phyloP scores from a whole-genome alignment of 2,888 invertebrate species.

The Carabus problematicus region DNA sequence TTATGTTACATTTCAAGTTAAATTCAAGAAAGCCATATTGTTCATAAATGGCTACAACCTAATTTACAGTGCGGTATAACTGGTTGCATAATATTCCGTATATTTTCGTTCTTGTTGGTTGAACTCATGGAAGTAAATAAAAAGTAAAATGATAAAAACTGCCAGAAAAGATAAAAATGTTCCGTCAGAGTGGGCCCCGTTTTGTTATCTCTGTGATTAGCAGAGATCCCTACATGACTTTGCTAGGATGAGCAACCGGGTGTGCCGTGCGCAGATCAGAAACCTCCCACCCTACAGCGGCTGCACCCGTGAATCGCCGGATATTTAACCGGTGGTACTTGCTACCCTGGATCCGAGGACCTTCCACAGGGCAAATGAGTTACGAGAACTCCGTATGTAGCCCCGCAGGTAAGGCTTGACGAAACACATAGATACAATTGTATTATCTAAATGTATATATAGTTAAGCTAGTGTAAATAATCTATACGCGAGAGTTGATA shows the following conservation, averaged over 20 bases:
- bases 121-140: no score
- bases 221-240: slow-evolving; percentile 15
- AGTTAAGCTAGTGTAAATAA: not conserved
- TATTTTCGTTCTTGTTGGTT: no score
- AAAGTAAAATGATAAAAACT: not conserved
- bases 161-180: slow-evolving; percentile 19
- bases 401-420: slow-evolving; percentile 29
- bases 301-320: slow-evolving; percentile 14
- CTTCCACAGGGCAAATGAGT: slow-evolving; percentile 37
- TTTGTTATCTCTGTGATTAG: slow-evolving; percentile 19
- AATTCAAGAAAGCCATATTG: no score
- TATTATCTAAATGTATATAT: slow-evolving; percentile 20
- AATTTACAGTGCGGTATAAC: no score
- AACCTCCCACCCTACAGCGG: slow-evolving; percentile 32
- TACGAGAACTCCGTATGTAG: slow-evolving; percentile 32
- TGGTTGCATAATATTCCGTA: no score
- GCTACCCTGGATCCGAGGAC: slow-evolving; percentile 39
- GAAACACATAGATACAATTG: not conserved
- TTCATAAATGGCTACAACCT: no score
- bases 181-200: slow-evolving; percentile 38
- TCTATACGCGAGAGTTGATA: not conserved
- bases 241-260: slow-evolving; percentile 23
- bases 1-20: no score
- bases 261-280: slow-evolving; percentile 33
- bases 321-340: slow-evolving; percentile 21